A percentile compares a stretch with the other conserved stretches of the same genome.
Conservation (phyloP, 2,797 vertebrate species). For the Gambelia wislizenii region DNA sequence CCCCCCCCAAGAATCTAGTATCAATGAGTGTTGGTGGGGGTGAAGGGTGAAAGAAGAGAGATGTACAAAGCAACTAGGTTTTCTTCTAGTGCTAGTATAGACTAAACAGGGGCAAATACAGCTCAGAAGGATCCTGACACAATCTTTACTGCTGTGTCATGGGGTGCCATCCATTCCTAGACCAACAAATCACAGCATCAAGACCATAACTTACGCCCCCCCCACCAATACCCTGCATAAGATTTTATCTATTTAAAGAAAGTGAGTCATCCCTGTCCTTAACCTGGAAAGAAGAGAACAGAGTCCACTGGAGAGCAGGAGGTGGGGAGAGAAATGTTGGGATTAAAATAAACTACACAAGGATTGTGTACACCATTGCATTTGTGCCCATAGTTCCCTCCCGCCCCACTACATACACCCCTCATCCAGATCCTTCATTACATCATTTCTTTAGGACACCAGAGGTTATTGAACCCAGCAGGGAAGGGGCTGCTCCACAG, state of each 20-base stretch:
- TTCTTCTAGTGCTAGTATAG: not conserved
- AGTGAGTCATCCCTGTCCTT: not conserved
- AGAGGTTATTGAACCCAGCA: not conserved
- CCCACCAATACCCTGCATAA: not conserved
- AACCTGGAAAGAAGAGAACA: not conserved
- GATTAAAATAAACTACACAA: not conserved
- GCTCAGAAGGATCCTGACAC: not conserved
- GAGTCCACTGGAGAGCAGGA: not conserved
- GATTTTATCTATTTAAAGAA: not conserved
- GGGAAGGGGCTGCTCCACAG: not conserved
- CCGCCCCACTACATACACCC: not conserved
- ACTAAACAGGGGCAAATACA: not conserved
- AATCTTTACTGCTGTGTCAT: not conserved
- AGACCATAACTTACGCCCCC: not conserved
- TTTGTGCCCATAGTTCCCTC: not conserved
- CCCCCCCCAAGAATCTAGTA: not conserved
- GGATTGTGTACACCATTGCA: not conserved
- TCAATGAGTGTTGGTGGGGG: not conserved
- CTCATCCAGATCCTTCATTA: not conserved
- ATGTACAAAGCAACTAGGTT: not conserved
- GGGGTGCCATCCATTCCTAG: not conserved
- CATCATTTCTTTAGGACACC: not conserved
- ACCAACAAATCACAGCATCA: not conserved
- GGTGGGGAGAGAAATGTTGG: not conserved
- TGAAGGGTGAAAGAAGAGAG: not conserved